Percentiles rank a stretch among this genome's conserved stretches.
These are phyloP conservation scores for Sceliomorpha sp. DNA, from an alignment of 2,888 invertebrate genomes.

Conservation along the genomic window DNA sequence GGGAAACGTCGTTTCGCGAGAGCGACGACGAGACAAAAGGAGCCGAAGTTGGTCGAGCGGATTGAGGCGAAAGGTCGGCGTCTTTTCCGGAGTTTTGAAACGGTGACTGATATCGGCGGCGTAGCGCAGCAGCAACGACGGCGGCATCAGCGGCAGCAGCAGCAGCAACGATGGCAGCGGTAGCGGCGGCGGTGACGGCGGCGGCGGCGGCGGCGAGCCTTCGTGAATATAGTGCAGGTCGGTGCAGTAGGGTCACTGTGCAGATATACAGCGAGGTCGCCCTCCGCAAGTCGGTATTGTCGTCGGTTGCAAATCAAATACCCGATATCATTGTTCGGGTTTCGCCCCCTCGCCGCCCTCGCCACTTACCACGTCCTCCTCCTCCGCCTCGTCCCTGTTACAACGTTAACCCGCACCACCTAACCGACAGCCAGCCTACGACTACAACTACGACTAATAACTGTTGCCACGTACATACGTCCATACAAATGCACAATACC, in stretches of 20 bases:
- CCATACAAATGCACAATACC: constrained; percentile 53
- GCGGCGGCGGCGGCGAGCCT: constrained; percentile 8
- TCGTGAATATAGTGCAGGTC: constrained; percentile 52
- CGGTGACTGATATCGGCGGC: no score
- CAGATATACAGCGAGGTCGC: constrained; percentile 50
- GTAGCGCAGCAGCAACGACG: background rate
- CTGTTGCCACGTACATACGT: constrained; percentile 60
- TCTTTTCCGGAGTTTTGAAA: no score
- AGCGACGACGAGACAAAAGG: background rate
- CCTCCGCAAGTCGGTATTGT: constrained; percentile 76
- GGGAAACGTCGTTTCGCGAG: no score
- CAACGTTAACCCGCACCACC: constrained; percentile 49
- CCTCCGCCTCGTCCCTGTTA: constrained; percentile 37
- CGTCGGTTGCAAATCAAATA: constrained; percentile 80
- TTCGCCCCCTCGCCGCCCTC: constrained; percentile 60
- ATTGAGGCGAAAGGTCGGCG: no score
- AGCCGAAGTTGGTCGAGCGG: background rate
- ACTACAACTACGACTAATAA: constrained; percentile 68
- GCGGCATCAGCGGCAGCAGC: constrained; percentile 1
- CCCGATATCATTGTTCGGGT: constrained; percentile 79
- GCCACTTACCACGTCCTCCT: constrained; percentile 52
- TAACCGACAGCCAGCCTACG: constrained; percentile 57
- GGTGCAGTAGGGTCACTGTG: constrained; percentile 48
- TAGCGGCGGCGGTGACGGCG: constrained; percentile 35
- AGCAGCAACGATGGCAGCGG: constrained; percentile 31